Evolutionary conservation across 2,888 invertebrate genomes (phyloP).

Genomic region (Nipponacmea schrenckii): DNA sequence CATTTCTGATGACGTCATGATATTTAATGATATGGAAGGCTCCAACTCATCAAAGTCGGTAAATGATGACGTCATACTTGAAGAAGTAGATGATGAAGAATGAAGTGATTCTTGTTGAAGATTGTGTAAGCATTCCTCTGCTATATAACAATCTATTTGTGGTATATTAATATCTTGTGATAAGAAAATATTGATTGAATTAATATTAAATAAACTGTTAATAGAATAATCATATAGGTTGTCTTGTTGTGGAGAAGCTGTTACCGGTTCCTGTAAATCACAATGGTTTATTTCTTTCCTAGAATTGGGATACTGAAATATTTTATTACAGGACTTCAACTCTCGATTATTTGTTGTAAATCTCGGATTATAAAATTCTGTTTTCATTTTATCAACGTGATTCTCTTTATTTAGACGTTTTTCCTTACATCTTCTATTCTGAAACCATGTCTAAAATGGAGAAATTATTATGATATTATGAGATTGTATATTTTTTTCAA

Average conservation of each 20-base stretch:
- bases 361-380: neutral
- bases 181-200: no score
- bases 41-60: neutral
- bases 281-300: no score
- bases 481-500: no score
- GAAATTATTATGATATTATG: neutral
- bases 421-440: conserved; percentile 4
- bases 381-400: neutral
- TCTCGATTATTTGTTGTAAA: neutral
- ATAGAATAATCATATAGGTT: no score
- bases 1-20: neutral
- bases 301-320: no score
- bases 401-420: conserved; percentile 3
- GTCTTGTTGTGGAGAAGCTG: no score
- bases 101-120: neutral
- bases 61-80: neutral
- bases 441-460: neutral
- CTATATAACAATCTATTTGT: no score
- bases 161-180: no score
- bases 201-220: no score
- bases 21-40: neutral
- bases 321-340: no score
- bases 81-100: neutral
- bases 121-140: no score
- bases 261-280: no score